phyloP scores from a whole-genome alignment of 2,888 invertebrate genomes.

The Temnothorax ravouxi region DNA sequence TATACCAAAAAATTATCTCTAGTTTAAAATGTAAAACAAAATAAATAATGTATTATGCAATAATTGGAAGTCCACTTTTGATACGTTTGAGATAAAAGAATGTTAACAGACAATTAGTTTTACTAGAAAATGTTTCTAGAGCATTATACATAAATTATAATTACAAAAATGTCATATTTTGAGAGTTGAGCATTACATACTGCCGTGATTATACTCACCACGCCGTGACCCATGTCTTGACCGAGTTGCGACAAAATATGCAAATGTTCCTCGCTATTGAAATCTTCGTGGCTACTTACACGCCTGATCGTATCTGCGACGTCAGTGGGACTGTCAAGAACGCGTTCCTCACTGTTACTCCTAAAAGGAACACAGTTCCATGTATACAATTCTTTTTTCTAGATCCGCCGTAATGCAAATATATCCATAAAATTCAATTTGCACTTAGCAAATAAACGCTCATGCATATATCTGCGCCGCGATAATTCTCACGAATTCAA shows the following conservation, averaged over 20 bases:
- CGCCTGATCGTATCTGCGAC: constrained; percentile 85
- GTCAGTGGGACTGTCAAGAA: constrained; percentile 80
- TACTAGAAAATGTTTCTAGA: neutral
- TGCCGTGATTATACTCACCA: constrained; percentile 78
- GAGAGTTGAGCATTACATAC: neutral
- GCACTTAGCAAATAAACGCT: neutral
- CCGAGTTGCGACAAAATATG: constrained; percentile 81
- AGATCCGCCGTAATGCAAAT: neutral
- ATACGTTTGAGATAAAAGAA: neutral
- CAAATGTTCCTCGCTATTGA: constrained; percentile 85
- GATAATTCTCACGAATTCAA: neutral
- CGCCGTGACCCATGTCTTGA: constrained; percentile 85
- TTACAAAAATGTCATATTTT: constrained; percentile 3
- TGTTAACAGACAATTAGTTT: neutral
- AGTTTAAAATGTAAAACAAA: neutral
- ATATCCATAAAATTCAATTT: neutral
- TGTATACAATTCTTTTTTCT: constrained; percentile 16
- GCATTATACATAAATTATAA: constrained; percentile 1
- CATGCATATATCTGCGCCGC: neutral
- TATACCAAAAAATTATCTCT: neutral
- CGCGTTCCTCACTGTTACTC: constrained; percentile 85
- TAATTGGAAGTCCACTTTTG: neutral
- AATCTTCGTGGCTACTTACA: constrained; percentile 90
- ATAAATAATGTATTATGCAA: neutral
- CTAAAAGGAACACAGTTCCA: constrained; percentile 66